Percentiles rank a stretch among this genome's conserved stretches.
Evolutionary conservation across 23 tunicate genomes (phyloP).

Genomic region (Styela clava): DNA sequence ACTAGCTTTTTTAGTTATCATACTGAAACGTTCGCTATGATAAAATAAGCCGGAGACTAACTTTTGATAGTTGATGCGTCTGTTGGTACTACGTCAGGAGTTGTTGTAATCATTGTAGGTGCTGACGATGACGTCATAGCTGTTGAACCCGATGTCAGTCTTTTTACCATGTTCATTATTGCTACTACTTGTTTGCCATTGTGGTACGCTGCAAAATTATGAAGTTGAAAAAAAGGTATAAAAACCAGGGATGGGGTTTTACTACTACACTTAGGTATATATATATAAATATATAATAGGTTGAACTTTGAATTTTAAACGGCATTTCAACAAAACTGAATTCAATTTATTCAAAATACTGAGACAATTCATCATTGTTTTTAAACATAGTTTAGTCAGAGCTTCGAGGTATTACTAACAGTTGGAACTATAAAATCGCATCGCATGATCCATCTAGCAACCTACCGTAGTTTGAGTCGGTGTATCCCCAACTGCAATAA

Average conservation of each 20-base stretch:
- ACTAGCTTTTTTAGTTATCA: too few relatives aligned
- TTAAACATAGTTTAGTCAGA: too few relatives aligned
- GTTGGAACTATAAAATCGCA: background rate
- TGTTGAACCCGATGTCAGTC: slow-evolving; percentile 15
- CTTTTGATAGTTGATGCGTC: too few relatives aligned
- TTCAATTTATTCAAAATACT: too few relatives aligned
- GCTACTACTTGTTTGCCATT: slow-evolving; percentile 56
- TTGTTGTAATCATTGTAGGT: slow-evolving; percentile 2
- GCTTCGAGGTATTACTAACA: background rate
- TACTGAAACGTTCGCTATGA: too few relatives aligned
- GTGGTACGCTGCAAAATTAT: slow-evolving; percentile 36
- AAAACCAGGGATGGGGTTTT: background rate
- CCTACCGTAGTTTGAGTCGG: slow-evolving; percentile 62
- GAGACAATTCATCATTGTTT: too few relatives aligned
- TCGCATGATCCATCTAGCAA: background rate
- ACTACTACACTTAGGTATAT: background rate
- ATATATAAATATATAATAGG: too few relatives aligned
- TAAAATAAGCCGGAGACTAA: too few relatives aligned
- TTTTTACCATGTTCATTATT: slow-evolving; percentile 49
- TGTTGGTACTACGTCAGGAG: too few relatives aligned
- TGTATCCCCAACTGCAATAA: slow-evolving; percentile 73
- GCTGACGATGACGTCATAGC: slow-evolving; percentile 2
- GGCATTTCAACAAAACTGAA: too few relatives aligned
- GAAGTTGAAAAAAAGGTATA: background rate
- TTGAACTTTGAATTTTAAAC: too few relatives aligned